Evolutionary conservation across 2,888 invertebrate genomes (phyloP).

Genomic region (Drosophila peninsularis): DNA sequence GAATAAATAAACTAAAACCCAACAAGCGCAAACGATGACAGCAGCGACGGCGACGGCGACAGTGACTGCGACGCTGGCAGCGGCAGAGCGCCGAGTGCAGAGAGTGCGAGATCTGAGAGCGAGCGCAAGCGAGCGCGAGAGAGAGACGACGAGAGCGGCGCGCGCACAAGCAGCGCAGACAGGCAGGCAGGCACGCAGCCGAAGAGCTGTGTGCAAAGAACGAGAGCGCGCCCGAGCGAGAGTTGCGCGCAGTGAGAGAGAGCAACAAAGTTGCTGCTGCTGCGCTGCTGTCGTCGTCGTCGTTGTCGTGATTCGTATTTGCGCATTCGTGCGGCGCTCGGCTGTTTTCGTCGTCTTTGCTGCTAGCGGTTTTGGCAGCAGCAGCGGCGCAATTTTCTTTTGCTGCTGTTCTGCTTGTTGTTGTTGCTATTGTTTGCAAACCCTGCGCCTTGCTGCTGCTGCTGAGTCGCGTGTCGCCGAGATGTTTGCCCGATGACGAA

Average conservation of each 20-base stretch:
- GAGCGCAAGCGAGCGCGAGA: conserved; percentile 14
- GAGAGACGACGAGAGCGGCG: conserved; percentile 16
- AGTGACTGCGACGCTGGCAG: conserved; percentile 23
- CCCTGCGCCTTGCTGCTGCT: conserved; percentile 29
- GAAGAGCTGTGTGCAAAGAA: conserved; percentile 4
- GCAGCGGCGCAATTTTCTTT: conserved; percentile 57
- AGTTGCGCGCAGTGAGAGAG: conserved; percentile 32
- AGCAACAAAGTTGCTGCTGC: conserved; percentile 64
- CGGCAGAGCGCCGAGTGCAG: conserved; percentile 7
- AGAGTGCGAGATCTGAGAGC: conserved; percentile 29
- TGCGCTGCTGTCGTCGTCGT: conserved; percentile 25
- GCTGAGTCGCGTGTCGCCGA: conserved; percentile 65
- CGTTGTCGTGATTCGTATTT: conserved; percentile 12
- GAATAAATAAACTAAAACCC: conserved; percentile 84
- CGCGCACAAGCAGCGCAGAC: conserved; percentile 31
- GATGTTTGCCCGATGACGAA: conserved; percentile 67
- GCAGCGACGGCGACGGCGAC: conserved; percentile 36
- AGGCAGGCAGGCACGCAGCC: conserved; percentile 45
- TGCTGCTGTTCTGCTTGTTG: conserved; percentile 20
- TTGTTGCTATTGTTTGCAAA: conserved; percentile 48
- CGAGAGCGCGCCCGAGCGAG: conserved; percentile 14
- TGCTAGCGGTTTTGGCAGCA: conserved; percentile 52
- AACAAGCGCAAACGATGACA: conserved; percentile 58
- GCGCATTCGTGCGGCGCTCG: conserved; percentile 26
- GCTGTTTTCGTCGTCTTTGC: conserved; percentile 24